Evolutionary conservation across 2,888 invertebrate genomes (phyloP), one percentile per base, ranked within the genome.

Genomic region (Lumbricus terrestris): DNA sequence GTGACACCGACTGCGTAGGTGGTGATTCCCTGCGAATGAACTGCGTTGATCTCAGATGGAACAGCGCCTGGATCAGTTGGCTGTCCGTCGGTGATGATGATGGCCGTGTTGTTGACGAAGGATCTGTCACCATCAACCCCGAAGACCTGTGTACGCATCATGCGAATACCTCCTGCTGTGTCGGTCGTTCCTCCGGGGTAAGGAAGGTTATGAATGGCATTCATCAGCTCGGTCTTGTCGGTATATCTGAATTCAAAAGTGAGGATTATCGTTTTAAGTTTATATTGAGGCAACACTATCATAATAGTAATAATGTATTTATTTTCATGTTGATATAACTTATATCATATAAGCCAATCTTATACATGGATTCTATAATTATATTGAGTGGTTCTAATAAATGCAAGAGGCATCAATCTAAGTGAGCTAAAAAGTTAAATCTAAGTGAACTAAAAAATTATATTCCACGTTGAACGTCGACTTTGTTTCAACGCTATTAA

Each of bases 131-230:
- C 47, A 37, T 40, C 33, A 33, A 42, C 42, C 16, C 42, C 88
- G 88, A 88, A 47, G 11, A 47, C 88, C 37, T 47, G 38, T 29
- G 38, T 88, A 33, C 37, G 33, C 37, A 40, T 40, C 88, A 88
- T 6, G 42, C 42, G 33, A 38, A 88, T 40, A 40, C 88, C 88
- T 1, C 88, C 88, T n/a, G 88, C 42, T 23, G 88, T 88, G 88
- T 88, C 88, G n/a, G 88, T 88, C n/a, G 23, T 8, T 5, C 88
- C 88, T 37, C 88, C 88, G 13, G 37, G 38, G 38, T 88, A 88
- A 0, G 88, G 40, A 4, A 88, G 88, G 34, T 85, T 85, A 15
- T 35, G 16, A 85, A 85, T 85, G 35, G 85, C 85, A 37, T 85
- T 35, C 35, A 15, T 35, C 20, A 85, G 85, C 35, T 85, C 85